Evolutionary conservation across 2,113 vertebrate genomes (phyloP), one percentile per base, ranked within the genome.

Genomic region (Murina feae): DNA sequence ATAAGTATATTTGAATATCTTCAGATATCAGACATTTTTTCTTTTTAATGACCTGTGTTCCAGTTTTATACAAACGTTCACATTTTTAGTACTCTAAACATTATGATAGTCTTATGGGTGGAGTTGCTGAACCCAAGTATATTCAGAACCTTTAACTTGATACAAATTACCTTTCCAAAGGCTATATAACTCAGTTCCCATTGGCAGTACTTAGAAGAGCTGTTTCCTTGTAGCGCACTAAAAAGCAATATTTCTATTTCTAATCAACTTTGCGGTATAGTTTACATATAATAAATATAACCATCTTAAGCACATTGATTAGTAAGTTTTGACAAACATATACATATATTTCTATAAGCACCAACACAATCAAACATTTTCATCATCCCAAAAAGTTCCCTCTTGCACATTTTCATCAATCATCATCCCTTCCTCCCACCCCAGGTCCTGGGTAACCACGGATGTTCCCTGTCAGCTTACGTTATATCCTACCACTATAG

Each of bases 191-290:
- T 76, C n/a, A 51, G 3, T 80, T 76, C 23, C 60, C 71, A 84
- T 4, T 80, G 16, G 17, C n/a, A n/a, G 25, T 39, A 11, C 81
- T 93, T 85, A 87, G 37, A 90, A 80, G 74, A 39, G 9, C 16
- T 85, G 6, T 72, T 60, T 82, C 58, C 16, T n/a, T 63, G 10
- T 49, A 53, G 9, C 66, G 90, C 32, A 87, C 30, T 92, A 75
- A 89, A 91, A 95, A 74, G 72, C 12, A 4, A 17, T 47, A 74
- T 53, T 86, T 88, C 28, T 92, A 25, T 53, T 95, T 93, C 82
- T 37, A 91, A 60, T 86, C 17, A 53, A 55, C 55, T 55, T 37
- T 51, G 28, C 51, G 58, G 32, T 28, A 60, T 35, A 51, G 16
- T 47, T 78, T 93, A 60, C 28, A 53, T 66, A 14, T 93, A 93